Conservation (phyloP, 2,888 invertebrate genomes). For the Trichopria drosophilae region DNA sequence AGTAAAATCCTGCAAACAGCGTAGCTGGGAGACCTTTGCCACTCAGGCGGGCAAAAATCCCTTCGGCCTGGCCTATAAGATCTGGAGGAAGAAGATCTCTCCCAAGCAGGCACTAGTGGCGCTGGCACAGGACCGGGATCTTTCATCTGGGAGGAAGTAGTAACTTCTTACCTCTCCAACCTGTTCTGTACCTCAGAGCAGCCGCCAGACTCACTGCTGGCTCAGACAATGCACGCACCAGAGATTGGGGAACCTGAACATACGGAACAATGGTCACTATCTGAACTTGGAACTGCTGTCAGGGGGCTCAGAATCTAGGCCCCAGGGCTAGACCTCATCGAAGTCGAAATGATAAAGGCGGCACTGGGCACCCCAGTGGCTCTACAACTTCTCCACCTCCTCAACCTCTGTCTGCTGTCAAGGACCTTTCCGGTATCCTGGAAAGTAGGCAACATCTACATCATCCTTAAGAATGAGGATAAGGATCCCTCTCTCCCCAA, state of each 20-base stretch:
- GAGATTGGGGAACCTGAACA: too few relatives aligned
- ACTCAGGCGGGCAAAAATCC: neutral
- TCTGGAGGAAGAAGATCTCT: neutral
- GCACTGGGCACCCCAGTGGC: neutral
- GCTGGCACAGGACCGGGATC: neutral
- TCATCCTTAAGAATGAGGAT: neutral
- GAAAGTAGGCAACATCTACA: neutral
- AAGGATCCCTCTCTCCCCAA: neutral
- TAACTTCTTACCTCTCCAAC: neutral
- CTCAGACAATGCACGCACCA: too few relatives aligned
- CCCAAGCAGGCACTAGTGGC: neutral
- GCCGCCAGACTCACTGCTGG: too few relatives aligned
- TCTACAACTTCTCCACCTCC: neutral
- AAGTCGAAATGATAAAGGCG: neutral
- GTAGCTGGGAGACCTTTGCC: neutral
- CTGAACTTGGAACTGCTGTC: neutral
- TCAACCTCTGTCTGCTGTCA: neutral
- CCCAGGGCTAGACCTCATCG: neutral
- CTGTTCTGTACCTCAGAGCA: neutral
- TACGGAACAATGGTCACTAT: neutral
- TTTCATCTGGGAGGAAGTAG: neutral
- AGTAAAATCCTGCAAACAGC: fast-evolving
- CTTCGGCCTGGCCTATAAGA: slow-evolving; percentile 2
- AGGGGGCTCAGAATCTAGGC: neutral
- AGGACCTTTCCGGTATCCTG: neutral